Evolutionary conservation across 2,888 invertebrate species (phyloP), one percentile per base, ranked within the genome.

Genomic region (Folsomia candida): DNA sequence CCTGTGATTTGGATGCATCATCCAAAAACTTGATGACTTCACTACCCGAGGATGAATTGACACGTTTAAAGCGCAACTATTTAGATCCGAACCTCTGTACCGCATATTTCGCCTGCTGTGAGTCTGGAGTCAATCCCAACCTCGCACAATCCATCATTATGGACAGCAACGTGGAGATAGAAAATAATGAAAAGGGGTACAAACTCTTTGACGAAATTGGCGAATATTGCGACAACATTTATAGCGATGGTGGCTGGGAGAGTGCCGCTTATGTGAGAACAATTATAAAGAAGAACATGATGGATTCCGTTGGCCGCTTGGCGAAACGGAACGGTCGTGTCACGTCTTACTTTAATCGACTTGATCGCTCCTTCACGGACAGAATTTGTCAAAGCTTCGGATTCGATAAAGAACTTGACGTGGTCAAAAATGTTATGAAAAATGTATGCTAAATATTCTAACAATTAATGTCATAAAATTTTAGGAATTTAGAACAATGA

Each of bases 261-360:
- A 69, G 64, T 51, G 71, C 69, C 61, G 71, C 69, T 6, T 73
- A 66, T 22, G 72, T 76, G 2, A 27, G 78, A n/a, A 74, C 78
- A 2, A 78, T 78, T 59, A 73, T 78, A 9, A 78, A 78, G 27
- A 68, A 51, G 11, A 74, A 72, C 66, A 24, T 66, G 28, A 62
- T 69, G 29, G 66, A 74, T 24, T 68, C 71, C 20, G 68, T 65
- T 1, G 74, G 74, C 2, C 64, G 72, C 51, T 25, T 60, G 3
- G 69, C 72, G 9, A 76, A 75, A 57, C 54, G 78, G 51, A 64
- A 76, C 62, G 75, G 78, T 11, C 51, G 78, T 9, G 29, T 68
- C 29, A 68, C 74, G 2, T 71, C 58, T 11, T 78, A 78, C 37
- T 78, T 76, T 57, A 78, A 76, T 73, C 27, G 78, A 29, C 11